phyloP scores from a whole-genome alignment of 2,113 vertebrate species.

The Lycaon pictus region DNA sequence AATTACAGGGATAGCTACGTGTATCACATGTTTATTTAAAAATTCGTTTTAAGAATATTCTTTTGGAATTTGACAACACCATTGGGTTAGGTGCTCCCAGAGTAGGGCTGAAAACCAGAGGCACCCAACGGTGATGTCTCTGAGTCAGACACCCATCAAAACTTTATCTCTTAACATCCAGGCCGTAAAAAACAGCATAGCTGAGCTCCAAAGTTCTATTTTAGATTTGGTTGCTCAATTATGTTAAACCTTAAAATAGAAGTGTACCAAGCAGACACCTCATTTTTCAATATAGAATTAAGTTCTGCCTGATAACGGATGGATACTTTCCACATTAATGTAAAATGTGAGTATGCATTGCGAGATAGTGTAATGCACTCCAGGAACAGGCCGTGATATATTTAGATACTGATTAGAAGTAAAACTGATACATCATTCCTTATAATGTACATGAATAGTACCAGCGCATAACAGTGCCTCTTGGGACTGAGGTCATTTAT shows the following conservation, averaged over 20 bases:
- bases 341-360: conserved; percentile 68
- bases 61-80: neutral
- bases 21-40: neutral
- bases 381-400: conserved; percentile 73
- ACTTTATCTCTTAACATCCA: neutral
- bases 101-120: neutral
- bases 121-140: neutral
- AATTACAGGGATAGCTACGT: neutral
- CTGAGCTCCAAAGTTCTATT: conserved; percentile 72
- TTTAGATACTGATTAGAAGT: conserved; percentile 83
- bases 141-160: neutral
- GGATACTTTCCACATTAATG: conserved; percentile 79
- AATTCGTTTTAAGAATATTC: neutral
- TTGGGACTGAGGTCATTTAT: conserved; percentile 83
- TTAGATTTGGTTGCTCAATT: conserved; percentile 74
- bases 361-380: conserved; percentile 70
- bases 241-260: conserved; percentile 81
- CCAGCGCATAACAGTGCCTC: conserved; percentile 73
- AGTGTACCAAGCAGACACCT: conserved; percentile 75
- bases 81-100: neutral
- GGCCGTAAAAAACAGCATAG: conserved; percentile 11
- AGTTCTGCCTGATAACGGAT: conserved; percentile 66
- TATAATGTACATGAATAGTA: conserved; percentile 70
- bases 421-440: conserved; percentile 83
- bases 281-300: conserved; percentile 70